A percentile compares a stretch with the other conserved stretches of the same genome.
phyloP scores from a whole-genome alignment of 2,113 vertebrate species.

The Xiphophorus couchianus region DNA sequence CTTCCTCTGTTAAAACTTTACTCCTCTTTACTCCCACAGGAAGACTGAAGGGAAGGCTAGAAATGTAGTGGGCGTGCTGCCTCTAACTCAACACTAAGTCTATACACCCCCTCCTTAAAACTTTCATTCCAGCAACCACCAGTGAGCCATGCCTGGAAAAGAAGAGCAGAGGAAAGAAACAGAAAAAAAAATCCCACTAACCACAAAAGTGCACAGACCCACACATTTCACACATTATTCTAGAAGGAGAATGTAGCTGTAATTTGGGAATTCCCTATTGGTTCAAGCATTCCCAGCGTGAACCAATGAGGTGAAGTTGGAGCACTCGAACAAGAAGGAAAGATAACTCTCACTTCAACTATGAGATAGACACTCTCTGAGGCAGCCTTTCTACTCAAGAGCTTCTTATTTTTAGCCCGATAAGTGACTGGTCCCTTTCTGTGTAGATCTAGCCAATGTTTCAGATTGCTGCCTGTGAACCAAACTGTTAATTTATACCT shows the following conservation, averaged over 20 bases:
- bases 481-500: constrained; percentile 48
- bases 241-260: constrained; percentile 71
- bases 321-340: constrained; percentile 36
- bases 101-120: background rate
- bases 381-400: constrained; percentile 43
- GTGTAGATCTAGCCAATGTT: constrained; percentile 41
- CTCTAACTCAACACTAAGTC: constrained; percentile 53
- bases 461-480: constrained; percentile 46
- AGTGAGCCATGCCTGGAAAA: constrained; percentile 55
- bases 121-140: constrained; percentile 18
- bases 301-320: constrained; percentile 41
- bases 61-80: constrained; percentile 65
- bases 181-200: constrained; percentile 43
- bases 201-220: constrained; percentile 61
- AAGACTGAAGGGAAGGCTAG: constrained; percentile 71
- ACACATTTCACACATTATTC: constrained; percentile 78
- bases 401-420: constrained; percentile 71
- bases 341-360: constrained; percentile 59
- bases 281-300: constrained; percentile 58
- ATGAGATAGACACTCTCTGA: constrained; percentile 54
- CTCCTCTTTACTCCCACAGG: constrained; percentile 79
- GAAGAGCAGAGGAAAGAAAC: constrained; percentile 35
- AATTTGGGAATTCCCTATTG: constrained; percentile 69
- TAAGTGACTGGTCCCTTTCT: constrained; percentile 61
- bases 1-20: constrained; percentile 71